Percentiles rank a stretch among this genome's conserved stretches.
phyloP scores from a whole-genome alignment of 2,113 vertebrate genomes.

The Vidua macroura region DNA sequence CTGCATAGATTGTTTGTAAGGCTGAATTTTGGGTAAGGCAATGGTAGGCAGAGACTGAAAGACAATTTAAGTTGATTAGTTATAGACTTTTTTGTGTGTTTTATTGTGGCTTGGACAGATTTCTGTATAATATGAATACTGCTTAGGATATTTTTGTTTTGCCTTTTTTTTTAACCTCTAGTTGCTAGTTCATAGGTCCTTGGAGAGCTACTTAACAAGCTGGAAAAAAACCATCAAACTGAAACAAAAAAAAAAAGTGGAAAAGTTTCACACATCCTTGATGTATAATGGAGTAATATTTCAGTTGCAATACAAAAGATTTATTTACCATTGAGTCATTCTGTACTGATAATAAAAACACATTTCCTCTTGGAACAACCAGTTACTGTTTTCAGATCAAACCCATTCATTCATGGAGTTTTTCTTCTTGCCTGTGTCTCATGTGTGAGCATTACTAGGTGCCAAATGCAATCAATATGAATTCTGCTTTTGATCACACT shows the following conservation, averaged over 20 bases:
- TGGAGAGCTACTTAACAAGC: not conserved
- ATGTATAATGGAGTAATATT: constrained; percentile 5
- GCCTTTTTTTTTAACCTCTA: not conserved
- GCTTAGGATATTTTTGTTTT: not conserved
- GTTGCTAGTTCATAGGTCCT: not conserved
- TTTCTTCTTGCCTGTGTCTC: not conserved
- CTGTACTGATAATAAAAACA: constrained; percentile 31
- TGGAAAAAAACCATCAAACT: not conserved
- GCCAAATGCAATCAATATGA: constrained; percentile 22
- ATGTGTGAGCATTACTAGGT: not conserved
- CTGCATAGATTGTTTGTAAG: not conserved
- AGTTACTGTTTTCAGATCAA: not conserved
- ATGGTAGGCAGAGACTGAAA: not conserved
- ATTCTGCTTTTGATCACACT: constrained; percentile 6
- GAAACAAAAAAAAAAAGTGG: not conserved
- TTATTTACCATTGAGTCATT: constrained; percentile 16
- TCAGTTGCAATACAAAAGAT: constrained; percentile 14
- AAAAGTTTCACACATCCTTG: not conserved
- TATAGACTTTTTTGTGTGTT: not conserved
- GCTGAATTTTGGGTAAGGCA: not conserved
- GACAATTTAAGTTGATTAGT: not conserved
- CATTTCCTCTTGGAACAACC: constrained; percentile 38
- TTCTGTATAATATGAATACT: not conserved
- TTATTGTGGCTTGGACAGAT: not conserved
- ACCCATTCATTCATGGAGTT: constrained; percentile 14